Conservation (phyloP, 2,888 invertebrate genomes). For the Plemyria rubiginata region DNA sequence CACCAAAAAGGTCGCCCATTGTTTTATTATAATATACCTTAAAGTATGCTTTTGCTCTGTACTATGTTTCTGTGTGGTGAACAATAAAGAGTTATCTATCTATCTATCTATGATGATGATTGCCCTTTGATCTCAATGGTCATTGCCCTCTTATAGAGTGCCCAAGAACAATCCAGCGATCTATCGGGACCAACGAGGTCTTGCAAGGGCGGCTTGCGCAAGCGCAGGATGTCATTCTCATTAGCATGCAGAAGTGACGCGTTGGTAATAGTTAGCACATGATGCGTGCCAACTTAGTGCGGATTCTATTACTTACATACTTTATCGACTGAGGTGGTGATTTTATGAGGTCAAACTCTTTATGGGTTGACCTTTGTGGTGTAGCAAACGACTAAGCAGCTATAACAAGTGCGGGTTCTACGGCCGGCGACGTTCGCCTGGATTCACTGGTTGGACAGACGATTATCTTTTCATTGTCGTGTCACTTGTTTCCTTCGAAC, state of each 20-base stretch:
- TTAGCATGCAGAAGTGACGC: constrained; percentile 65
- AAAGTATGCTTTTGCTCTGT: too few relatives aligned
- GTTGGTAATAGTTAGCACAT: constrained; percentile 59
- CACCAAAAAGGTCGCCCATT: too few relatives aligned
- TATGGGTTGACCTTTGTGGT: not conserved
- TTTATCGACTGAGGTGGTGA: constrained; percentile 6
- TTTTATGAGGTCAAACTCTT: constrained; percentile 11
- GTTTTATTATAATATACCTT: too few relatives aligned
- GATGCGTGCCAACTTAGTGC: constrained; percentile 43
- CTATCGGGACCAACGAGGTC: not conserved
- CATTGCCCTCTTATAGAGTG: not conserved
- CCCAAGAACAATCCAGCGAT: not conserved
- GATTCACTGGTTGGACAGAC: too few relatives aligned
- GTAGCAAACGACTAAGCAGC: not conserved
- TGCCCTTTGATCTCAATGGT: not conserved
- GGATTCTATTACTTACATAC: constrained; percentile 42
- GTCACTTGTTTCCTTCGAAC: too few relatives aligned
- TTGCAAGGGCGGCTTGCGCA: constrained; percentile 30
- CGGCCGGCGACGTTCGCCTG: too few relatives aligned
- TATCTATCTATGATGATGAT: too few relatives aligned
- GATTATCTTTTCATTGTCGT: too few relatives aligned
- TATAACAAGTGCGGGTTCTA: too few relatives aligned
- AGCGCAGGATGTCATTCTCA: constrained; percentile 41
- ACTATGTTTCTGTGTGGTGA: too few relatives aligned
- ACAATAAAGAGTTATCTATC: too few relatives aligned